A percentile compares a stretch with the other conserved stretches of the same genome.
Evolutionary conservation across 2,888 invertebrate genomes (phyloP).

Genomic region (Archips xylosteana): DNA sequence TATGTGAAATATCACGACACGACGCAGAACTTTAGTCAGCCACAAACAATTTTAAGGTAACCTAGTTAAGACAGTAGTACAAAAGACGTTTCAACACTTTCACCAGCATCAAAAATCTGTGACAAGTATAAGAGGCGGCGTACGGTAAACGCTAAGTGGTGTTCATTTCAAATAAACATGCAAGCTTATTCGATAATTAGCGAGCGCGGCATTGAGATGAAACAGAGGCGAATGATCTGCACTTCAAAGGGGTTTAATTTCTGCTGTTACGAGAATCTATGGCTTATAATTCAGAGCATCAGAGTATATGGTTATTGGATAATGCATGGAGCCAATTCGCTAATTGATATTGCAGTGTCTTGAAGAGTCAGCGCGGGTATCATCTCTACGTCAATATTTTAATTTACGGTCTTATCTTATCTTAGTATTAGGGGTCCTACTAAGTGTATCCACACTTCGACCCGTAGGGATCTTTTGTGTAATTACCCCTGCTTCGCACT

Average conservation of each 20-base stretch:
- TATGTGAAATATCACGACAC: conserved; percentile 23
- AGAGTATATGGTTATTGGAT: neutral
- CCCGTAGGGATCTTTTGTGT: too few relatives aligned
- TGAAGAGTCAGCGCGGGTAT: neutral
- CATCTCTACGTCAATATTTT: neutral
- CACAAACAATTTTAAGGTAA: conserved; percentile 49
- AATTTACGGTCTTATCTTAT: neutral
- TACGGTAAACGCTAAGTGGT: conserved; percentile 13
- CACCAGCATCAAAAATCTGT: conserved; percentile 44
- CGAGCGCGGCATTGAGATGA: conserved; percentile 17
- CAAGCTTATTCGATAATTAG: conserved; percentile 11
- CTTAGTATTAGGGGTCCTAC: too few relatives aligned
- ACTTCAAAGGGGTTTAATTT: conserved; percentile 15
- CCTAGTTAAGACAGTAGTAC: conserved; percentile 46
- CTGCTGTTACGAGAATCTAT: neutral
- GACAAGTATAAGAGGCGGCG: conserved; percentile 11
- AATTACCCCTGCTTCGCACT: too few relatives aligned
- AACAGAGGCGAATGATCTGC: conserved; percentile 14
- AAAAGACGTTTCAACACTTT: conserved; percentile 48
- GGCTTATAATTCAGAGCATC: too few relatives aligned
- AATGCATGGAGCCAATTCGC: neutral
- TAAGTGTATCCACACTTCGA: too few relatives aligned
- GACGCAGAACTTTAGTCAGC: conserved; percentile 30
- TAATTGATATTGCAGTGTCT: neutral
- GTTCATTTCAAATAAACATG: conserved; percentile 28